Conservation (phyloP, 2,888 invertebrate genomes). For the Apotomis betuletana region DNA sequence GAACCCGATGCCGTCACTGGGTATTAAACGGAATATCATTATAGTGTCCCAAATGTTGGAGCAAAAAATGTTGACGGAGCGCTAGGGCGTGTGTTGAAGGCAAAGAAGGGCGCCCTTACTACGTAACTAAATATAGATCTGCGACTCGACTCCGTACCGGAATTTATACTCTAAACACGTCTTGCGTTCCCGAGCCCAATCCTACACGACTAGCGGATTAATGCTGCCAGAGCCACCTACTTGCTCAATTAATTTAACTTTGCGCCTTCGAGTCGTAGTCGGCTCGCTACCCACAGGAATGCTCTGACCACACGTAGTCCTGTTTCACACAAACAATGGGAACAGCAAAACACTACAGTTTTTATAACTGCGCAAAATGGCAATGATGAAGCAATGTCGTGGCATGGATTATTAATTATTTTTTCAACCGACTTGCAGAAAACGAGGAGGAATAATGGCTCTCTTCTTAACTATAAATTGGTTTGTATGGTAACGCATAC, state of each 20-base stretch:
- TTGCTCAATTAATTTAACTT: conserved; percentile 42
- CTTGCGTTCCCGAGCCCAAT: conserved; percentile 49
- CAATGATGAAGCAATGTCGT: conserved; percentile 1
- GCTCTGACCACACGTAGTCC: conserved; percentile 23
- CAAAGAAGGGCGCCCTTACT: conserved; percentile 59
- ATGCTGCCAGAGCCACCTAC: conserved; percentile 28
- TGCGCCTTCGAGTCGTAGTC: conserved; percentile 1
- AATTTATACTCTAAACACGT: conserved; percentile 70
- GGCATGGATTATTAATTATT: conserved; percentile 9
- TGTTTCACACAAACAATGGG: conserved; percentile 19
- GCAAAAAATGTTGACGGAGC: conserved; percentile 37
- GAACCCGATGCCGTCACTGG: conserved; percentile 53
- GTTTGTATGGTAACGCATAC: no score
- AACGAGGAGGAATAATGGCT: background rate
- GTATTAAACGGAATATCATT: conserved; percentile 71
- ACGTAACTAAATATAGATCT: conserved; percentile 73
- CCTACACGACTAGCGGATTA: conserved; percentile 40
- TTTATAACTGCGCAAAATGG: conserved; percentile 15
- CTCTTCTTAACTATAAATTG: no score
- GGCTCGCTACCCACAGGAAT: conserved; percentile 19
- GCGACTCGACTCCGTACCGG: conserved; percentile 54
- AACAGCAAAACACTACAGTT: conserved; percentile 9
- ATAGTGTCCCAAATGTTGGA: conserved; percentile 57
- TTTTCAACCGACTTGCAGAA: background rate
- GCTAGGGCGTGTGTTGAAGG: conserved; percentile 55